Percentiles rank a stretch among this genome's conserved stretches.
phyloP scores from a whole-genome alignment of 30 jellyfish, hydroid and myxozoan genomes.

The Hydractinia echinata region DNA sequence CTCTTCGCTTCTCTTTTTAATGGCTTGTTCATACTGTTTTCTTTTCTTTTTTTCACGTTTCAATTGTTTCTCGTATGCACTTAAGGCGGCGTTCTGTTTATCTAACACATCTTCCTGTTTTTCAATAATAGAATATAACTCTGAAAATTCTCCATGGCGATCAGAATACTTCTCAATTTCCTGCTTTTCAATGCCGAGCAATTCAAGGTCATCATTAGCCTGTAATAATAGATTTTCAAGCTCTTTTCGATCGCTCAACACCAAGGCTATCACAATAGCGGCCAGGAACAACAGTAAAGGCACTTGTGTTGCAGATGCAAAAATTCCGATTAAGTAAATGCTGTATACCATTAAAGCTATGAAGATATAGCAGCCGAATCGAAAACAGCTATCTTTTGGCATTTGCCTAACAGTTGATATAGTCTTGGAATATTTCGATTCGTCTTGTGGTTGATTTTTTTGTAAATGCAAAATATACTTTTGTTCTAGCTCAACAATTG shows the following conservation, averaged over 20 bases:
- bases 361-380: neutral
- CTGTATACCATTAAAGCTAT: neutral
- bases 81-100: neutral
- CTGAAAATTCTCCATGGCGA: conserved; percentile 6
- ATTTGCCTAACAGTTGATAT: neutral
- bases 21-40: neutral
- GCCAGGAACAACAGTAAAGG: neutral
- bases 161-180: neutral
- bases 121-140: neutral
- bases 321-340: neutral
- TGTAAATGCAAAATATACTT: neutral
- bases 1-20: neutral
- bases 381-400: too few relatives aligned
- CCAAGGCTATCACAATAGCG: too few relatives aligned
- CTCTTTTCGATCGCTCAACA: too few relatives aligned
- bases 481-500: neutral
- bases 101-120: conserved; percentile 1
- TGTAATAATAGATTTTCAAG: too few relatives aligned
- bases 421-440: neutral
- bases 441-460: neutral
- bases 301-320: neutral
- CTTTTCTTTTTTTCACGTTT: neutral
- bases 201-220: too few relatives aligned
- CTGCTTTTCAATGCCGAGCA: too few relatives aligned
- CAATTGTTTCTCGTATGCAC: neutral